Percentiles rank a stretch among this genome's conserved stretches.
phyloP scores from a whole-genome alignment of 2,797 vertebrate genomes.

The Protosalanx chinensis region DNA sequence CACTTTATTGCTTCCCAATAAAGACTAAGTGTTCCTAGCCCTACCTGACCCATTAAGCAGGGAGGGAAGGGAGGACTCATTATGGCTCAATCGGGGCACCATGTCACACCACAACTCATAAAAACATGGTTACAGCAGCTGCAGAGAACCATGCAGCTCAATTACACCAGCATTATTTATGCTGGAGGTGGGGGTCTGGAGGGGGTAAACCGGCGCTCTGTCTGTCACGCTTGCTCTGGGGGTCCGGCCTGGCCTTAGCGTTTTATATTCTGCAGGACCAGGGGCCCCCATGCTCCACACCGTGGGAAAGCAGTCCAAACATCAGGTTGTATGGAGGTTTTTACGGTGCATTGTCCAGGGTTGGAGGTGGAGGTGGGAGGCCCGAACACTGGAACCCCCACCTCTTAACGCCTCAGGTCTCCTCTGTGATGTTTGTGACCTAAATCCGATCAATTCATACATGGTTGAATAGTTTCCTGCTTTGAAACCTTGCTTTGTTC shows the following conservation, averaged over 20 bases:
- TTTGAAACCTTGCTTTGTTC: slow-evolving; percentile 35
- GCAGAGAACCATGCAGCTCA: slow-evolving; percentile 47
- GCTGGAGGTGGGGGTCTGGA: slow-evolving; percentile 40
- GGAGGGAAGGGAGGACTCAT: slow-evolving; percentile 53
- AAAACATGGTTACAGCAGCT: slow-evolving; percentile 57
- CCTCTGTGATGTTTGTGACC: slow-evolving; percentile 14
- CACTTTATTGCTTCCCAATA: slow-evolving; percentile 58
- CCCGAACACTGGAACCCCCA: slow-evolving; percentile 27
- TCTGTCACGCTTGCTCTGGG: slow-evolving; percentile 56
- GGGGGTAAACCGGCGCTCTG: slow-evolving; percentile 48
- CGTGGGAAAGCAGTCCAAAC: slow-evolving; percentile 64
- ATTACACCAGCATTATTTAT: slow-evolving; percentile 69
- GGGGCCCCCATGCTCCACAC: slow-evolving; percentile 46
- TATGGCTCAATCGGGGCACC: slow-evolving; percentile 55
- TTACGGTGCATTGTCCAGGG: slow-evolving; percentile 53
- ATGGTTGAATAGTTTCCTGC: slow-evolving; percentile 13
- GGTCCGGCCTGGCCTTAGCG: slow-evolving; percentile 52
- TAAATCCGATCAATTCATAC: slow-evolving; percentile 18
- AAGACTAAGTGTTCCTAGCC: slow-evolving; percentile 51
- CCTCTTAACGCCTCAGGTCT: background rate
- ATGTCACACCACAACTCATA: slow-evolving; percentile 63
- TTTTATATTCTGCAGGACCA: slow-evolving; percentile 58
- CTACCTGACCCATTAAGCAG: slow-evolving; percentile 59
- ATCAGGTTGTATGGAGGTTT: slow-evolving; percentile 48
- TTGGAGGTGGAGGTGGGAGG: slow-evolving; percentile 24